A percentile compares a stretch with the other conserved stretches of the same genome.
Conservation (phyloP, 2,113 vertebrate species). For the Numenius arquata region DNA sequence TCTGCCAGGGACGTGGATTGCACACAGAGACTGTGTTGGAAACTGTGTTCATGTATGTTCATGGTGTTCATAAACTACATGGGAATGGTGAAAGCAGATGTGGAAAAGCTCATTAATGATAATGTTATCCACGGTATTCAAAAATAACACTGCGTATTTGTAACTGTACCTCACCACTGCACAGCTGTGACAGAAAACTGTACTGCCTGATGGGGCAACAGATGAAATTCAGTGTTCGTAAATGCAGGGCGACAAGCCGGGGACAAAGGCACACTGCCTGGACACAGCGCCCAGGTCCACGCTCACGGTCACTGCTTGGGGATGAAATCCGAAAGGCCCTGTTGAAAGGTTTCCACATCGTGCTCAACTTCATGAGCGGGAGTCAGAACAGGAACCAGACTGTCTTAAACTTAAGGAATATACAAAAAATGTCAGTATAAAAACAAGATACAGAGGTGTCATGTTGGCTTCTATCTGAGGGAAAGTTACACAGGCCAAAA, state of each 20-base stretch:
- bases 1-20: rapidly evolving
- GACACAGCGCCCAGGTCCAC: rapidly evolving
- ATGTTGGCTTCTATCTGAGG: not conserved
- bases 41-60: not conserved
- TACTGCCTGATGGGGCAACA: not conserved
- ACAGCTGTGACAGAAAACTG: not conserved
- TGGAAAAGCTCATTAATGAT: not conserved
- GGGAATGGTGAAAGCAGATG: not conserved
- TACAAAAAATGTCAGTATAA: not conserved
- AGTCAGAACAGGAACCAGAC: not conserved
- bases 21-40: not conserved
- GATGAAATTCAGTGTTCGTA: rapidly evolving
- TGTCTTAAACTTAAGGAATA: not conserved
- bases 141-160: not conserved
- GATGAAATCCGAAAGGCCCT: not conserved
- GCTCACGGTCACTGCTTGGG: rapidly evolving
- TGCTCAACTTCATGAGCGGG: not conserved
- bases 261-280: not conserved
- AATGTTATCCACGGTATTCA: not conserved
- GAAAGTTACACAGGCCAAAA: not conserved
- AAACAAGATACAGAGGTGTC: not conserved
- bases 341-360: not conserved
- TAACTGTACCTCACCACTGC: not conserved
- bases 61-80: not conserved
- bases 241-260: not conserved